Percentiles rank a stretch among this genome's conserved stretches.
Conservation (phyloP, 2,113 vertebrate species). For the Antechinus stuartii region DNA sequence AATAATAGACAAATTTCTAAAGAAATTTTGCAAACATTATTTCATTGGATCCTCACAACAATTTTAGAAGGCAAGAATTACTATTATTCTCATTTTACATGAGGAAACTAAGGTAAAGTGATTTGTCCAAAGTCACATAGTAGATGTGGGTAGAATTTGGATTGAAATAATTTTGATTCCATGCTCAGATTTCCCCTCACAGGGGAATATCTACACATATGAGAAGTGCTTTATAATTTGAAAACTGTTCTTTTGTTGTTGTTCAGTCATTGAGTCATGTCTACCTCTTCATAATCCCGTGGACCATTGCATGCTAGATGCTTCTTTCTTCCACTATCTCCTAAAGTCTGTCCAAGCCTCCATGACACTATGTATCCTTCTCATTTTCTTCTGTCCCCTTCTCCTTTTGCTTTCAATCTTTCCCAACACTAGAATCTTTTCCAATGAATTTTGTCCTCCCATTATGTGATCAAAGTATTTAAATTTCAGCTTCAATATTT, state of each 20-base stretch:
- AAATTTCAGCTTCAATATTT: neutral
- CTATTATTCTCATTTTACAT: neutral
- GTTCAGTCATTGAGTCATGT: neutral
- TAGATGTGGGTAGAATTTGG: neutral
- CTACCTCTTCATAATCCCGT: neutral
- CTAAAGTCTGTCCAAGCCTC: neutral
- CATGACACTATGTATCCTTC: neutral
- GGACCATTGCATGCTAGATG: neutral
- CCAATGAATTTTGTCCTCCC: too few relatives aligned
- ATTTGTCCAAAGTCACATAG: neutral
- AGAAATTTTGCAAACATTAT: neutral
- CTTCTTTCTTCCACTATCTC: neutral
- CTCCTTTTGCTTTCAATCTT: too few relatives aligned
- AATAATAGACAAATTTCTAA: neutral
- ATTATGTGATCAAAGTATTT: neutral
- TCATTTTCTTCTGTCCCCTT: neutral
- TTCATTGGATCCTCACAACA: neutral
- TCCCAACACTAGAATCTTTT: too few relatives aligned
- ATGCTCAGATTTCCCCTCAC: neutral
- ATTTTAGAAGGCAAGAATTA: neutral
- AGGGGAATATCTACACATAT: neutral
- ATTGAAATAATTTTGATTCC: neutral
- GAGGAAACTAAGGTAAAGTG: neutral
- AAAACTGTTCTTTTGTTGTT: neutral
- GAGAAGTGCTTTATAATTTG: neutral